phyloP scores from a whole-genome alignment of 2,113 vertebrate species.

The Castor canadensis region DNA sequence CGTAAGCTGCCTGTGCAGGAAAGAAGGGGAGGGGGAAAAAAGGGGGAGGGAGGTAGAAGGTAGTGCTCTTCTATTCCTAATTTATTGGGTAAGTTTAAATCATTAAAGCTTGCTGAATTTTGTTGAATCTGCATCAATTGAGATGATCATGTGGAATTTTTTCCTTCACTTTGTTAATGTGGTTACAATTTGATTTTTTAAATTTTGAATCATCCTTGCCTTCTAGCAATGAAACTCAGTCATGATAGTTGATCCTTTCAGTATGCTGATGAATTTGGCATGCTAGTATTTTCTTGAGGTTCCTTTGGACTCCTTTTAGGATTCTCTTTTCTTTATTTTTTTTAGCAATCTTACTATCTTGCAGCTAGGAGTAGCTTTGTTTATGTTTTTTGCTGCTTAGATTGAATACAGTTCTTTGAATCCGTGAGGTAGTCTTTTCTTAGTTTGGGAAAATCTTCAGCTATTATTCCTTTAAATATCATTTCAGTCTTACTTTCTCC shows the following conservation, averaged over 20 bases:
- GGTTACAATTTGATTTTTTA: not conserved
- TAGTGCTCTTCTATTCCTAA: no score
- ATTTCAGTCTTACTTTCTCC: not conserved
- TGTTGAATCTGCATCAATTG: not conserved
- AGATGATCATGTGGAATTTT: not conserved
- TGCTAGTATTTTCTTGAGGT: not conserved
- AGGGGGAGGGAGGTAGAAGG: not conserved
- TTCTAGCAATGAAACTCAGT: not conserved
- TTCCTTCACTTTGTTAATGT: not conserved
- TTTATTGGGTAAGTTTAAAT: not conserved
- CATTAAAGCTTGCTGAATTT: not conserved
- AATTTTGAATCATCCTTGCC: no score
- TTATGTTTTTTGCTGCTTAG: not conserved
- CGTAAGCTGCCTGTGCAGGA: constrained; percentile 86
- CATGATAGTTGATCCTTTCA: not conserved
- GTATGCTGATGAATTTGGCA: no score
- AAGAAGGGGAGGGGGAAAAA: not conserved
- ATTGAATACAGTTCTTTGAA: not conserved
- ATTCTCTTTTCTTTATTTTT: not conserved
- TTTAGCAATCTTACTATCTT: not conserved
- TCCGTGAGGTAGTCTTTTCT: not conserved
- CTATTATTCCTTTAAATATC: not conserved
- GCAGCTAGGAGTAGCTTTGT: not conserved
- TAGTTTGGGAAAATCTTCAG: no score
- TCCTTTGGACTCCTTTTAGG: not conserved